Evolutionary conservation across 2,888 invertebrate genomes (phyloP), one percentile per base, ranked within the genome.

Genomic region (Eupsilia transversa): DNA sequence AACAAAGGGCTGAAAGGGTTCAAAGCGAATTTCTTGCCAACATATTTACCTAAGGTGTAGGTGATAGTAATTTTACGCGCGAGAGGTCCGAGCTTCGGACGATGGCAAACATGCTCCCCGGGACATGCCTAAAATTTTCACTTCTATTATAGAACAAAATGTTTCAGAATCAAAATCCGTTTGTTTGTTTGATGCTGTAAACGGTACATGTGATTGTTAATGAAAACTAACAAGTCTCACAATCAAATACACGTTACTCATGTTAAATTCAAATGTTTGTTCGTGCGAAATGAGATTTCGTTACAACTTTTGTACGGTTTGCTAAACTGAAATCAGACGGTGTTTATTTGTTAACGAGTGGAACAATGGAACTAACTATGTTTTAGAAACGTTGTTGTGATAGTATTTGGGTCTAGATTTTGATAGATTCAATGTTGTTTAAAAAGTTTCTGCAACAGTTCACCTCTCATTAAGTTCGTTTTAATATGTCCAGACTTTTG

Each of bases 21-120:
- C 96, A 96, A 96, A 96, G 96, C 94, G 94, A 96, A 95, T 96
- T 96, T 96, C 96, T 96, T 96, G 96, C 93, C 95, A 94, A 96
- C 96, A 96, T 96, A 96, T 96, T 96, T 96, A 96, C 96, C 94
- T 95, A 94, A 94, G 94, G 95, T 94, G 93, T 91, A 94, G 95
- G 94, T 96, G 96, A 96, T 96, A 95, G 95, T 94, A 96, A 96
- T 96, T 96, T 96, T 96, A 95, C 95, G 95, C 94, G 94, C 92
- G 93, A 93, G 90, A 94, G 94, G 96, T 94, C 95, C 94, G 93
- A 94, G 93, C 92, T 94, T 93, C 89, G 91, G 91, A 89, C 91
- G 89, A 84, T 85, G 85, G 87, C 90, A 91, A 93, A 93, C 93
- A 93, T 89, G 91, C 87, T 90, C 85, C 83, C 87, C 88, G 89